phyloP scores from a whole-genome alignment of 2,888 invertebrate genomes.

The Orthosia incerta region DNA sequence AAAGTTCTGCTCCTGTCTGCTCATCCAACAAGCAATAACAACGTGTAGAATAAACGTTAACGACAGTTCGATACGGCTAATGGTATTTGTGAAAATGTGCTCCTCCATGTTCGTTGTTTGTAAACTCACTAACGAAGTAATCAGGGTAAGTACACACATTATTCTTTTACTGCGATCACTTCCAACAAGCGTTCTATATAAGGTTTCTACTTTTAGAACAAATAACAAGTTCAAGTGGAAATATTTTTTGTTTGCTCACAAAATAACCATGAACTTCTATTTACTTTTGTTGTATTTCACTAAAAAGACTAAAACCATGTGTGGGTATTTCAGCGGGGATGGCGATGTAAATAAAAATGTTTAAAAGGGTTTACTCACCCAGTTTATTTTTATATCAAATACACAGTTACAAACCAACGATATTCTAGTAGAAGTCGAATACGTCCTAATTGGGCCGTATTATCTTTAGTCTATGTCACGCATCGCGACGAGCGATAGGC shows the following conservation, averaged over 20 bases:
- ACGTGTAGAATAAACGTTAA: slow-evolving; percentile 49
- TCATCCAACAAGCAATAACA: slow-evolving; percentile 51
- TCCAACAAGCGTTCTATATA: slow-evolving; percentile 20
- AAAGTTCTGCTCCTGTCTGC: slow-evolving; percentile 10
- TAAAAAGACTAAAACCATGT: no score
- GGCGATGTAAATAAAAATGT: no score
- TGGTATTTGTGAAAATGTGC: slow-evolving; percentile 53
- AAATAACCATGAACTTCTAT: slow-evolving; percentile 13
- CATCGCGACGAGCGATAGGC: no score
- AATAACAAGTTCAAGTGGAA: slow-evolving; percentile 10
- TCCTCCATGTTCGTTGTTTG: slow-evolving; percentile 50
- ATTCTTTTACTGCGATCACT: slow-evolving; percentile 52
- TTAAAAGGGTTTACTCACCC: no score
- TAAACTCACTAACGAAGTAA: slow-evolving; percentile 59
- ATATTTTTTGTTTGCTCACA: slow-evolving; percentile 23
- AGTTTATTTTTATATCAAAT: no score
- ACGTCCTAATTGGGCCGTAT: no score
- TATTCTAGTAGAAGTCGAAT: no score
- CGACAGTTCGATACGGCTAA: slow-evolving; percentile 55
- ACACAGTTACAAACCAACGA: no score
- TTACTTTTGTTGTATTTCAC: no score
- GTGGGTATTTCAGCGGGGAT: no score
- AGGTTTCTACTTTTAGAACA: slow-evolving; percentile 31
- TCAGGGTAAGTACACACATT: slow-evolving; percentile 59
- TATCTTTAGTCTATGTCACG: no score